phyloP scores from a whole-genome alignment of 1,140 invertebrate genomes.

The Gonatopus flavifemur region DNA sequence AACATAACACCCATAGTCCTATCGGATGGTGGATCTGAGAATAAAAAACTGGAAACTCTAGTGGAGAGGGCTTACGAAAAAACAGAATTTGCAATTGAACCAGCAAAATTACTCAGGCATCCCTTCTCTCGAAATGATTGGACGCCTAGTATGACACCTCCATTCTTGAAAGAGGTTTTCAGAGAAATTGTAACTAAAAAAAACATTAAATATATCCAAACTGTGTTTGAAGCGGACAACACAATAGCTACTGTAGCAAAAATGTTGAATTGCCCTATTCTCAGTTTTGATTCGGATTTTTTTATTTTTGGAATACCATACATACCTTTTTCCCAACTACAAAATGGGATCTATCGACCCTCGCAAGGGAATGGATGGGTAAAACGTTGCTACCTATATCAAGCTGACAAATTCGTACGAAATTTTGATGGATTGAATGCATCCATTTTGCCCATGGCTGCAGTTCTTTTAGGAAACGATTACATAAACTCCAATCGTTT shows the following conservation, averaged over 20 bases:
- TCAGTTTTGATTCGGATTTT: conserved; percentile 92
- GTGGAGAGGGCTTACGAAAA: too few species aligned
- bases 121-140: conserved; percentile 37
- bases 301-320: conserved; percentile 82
- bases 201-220: conserved; percentile 67
- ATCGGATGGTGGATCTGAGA: conserved; percentile 80
- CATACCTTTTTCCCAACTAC: conserved; percentile 74
- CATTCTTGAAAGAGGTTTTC: conserved; percentile 73
- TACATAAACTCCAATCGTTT: conserved; percentile 72
- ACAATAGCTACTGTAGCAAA: conserved; percentile 78
- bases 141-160: conserved; percentile 59
- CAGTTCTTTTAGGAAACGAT: conserved; percentile 85
- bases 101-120: conserved; percentile 45
- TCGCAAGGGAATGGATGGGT: conserved; percentile 28
- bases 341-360: conserved; percentile 37
- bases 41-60: conserved; percentile 74
- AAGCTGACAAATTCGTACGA: conserved; percentile 68
- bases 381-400: conserved; percentile 72
- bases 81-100: too few species aligned
- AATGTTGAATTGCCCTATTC: conserved; percentile 75
- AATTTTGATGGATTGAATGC: conserved; percentile 67
- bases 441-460: conserved; percentile 72
- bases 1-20: conserved; percentile 76
- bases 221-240: conserved; percentile 85
- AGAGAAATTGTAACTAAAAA: conserved; percentile 66